Percentiles rank a stretch among this genome's conserved stretches.
These are phyloP conservation scores for Platichthys flesus DNA, from an alignment of 2,113 vertebrate genomes.

Conservation along the genomic window DNA sequence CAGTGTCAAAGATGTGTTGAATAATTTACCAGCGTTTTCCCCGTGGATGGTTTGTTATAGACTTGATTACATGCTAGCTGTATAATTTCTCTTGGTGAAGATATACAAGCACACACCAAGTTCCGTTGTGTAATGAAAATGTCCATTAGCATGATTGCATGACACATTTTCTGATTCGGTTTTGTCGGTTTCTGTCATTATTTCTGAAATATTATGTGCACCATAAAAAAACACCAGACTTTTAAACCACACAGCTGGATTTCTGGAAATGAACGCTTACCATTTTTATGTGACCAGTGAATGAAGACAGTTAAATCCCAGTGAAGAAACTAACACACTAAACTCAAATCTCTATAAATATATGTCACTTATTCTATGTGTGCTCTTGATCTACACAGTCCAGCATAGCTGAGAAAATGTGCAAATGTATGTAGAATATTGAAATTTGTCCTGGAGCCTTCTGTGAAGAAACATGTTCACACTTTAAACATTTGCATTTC, in stretches of 20 bases:
- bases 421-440: not conserved
- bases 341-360: not conserved
- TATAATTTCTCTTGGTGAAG: not conserved
- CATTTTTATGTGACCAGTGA: not conserved
- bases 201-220: not conserved
- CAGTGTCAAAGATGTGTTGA: constrained; percentile 4
- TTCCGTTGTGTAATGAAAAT: no score
- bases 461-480: constrained; percentile 25
- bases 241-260: not conserved
- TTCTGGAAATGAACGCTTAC: not conserved
- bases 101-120: not conserved
- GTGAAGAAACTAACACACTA: not conserved
- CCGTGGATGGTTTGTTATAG: no score
- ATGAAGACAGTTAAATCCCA: not conserved
- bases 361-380: not conserved
- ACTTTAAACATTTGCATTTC: constrained; percentile 24
- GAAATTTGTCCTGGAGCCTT: not conserved
- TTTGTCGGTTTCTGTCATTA: no score
- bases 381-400: not conserved
- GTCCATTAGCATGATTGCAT: no score
- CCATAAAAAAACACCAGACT: no score
- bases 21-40: not conserved
- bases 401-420: constrained; percentile 6
- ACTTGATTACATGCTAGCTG: not conserved
- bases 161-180: no score